Percentiles rank a stretch among this genome's conserved stretches.
Conservation (phyloP, 2,797 vertebrate species). For the Orientallactaga sibirica region DNA sequence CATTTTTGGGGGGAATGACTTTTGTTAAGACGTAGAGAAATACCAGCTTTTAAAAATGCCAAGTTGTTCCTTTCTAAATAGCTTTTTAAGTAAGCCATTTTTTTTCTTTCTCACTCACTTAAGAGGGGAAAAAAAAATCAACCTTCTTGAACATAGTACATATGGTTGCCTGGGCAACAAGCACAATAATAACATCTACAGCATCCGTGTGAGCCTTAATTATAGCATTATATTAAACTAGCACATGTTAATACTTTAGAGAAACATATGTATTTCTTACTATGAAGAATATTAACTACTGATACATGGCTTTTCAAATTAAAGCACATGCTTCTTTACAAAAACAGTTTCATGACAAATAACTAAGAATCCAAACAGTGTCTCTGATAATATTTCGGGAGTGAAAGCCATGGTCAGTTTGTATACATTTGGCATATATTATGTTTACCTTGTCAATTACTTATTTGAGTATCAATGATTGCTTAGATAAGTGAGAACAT, state of each 20-base stretch:
- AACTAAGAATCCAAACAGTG: not conserved
- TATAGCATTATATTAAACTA: constrained; percentile 71
- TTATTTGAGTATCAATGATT: not conserved
- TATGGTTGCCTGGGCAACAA: constrained; percentile 83
- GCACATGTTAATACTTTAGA: constrained; percentile 64
- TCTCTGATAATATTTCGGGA: constrained; percentile 55
- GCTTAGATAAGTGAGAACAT: not conserved
- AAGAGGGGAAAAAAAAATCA: constrained; percentile 43
- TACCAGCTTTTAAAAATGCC: constrained; percentile 68
- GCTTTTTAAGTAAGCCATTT: constrained; percentile 58
- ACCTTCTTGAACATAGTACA: constrained; percentile 65
- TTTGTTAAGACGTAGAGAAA: constrained; percentile 74
- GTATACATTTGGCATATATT: constrained; percentile 31
- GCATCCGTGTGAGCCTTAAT: constrained; percentile 79
- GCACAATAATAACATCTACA: constrained; percentile 73
- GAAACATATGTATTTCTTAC: constrained; percentile 51
- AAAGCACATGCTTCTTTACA: constrained; percentile 16
- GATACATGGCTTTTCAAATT: constrained; percentile 38
- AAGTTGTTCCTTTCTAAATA: constrained; percentile 67
- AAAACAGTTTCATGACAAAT: constrained; percentile 52
- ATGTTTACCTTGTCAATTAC: constrained; percentile 29
- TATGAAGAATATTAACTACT: constrained; percentile 48
- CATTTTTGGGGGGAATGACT: constrained; percentile 65
- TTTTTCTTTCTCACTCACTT: constrained; percentile 22
- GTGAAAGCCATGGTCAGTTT: constrained; percentile 4